Base-by-base conservation (phyloP, 2,113 vertebrate species). In the Haplochromis burtoni region DNA sequence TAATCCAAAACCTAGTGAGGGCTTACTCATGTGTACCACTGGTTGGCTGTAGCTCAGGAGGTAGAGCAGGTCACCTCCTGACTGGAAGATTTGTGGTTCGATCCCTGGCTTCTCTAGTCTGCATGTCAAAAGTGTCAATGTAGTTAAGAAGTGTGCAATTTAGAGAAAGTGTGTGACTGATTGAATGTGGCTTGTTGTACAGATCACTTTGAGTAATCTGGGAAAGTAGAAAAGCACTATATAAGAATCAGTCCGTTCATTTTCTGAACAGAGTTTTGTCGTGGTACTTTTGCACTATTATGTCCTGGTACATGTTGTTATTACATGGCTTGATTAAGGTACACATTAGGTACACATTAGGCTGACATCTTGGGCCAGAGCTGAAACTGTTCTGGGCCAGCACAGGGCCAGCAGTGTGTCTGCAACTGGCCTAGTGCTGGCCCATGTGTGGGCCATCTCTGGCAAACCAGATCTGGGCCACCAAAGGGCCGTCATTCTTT, bases 61-160 rank as follows among this genome's bases (percentile, higher is more conserved):
- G 53, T 24, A 24, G 10, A 54, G 10, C 53, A 54, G 53, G n/a
- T 54, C 6, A 54, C 53, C 53, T 24, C 2, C 53, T 54, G 53
- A 7, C 6, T 24, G 6, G 0, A 54, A 54, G n/a, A 4, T 54
- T 54, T 0, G 0, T 54, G 10, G 10, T 12, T 54, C 0, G 0
- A 54, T 54, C 53, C 53, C n/a, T 54, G 0, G 0, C n/a, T 54
- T 21, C 51, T 21, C 5, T 24, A 21, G 10, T 54, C 0, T 54
- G n/a, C 5, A 42, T 51, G 49, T 51, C 49, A 1, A 51, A n/a
- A n/a, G 49, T 51, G 5, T n/a, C 19, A 51, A 51, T 51, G 19
- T 51, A 51, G 49, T 51, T 51, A 51, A n/a, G 47, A 49, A 49
- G 49, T 10, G 5, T n/a, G 9, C 49, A 51, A n/a, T 51, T 51